Conservation (phyloP, 2,888 invertebrate genomes). For the Diarsia mendica region DNA sequence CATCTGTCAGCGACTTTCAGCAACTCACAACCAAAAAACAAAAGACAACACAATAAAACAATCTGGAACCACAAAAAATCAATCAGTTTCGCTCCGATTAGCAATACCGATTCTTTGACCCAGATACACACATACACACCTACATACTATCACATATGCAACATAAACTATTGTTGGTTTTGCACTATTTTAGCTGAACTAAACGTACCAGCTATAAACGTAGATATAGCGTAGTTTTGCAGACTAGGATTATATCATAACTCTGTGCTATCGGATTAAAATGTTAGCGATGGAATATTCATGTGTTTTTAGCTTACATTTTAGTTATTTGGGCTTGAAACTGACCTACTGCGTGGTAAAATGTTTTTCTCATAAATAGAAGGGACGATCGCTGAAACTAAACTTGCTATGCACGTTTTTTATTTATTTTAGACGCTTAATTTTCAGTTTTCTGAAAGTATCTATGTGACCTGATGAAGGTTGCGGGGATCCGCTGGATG, state of each 20-base stretch:
- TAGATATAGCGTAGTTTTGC: constrained; percentile 35
- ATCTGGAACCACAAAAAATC: constrained; percentile 6
- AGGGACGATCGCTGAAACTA: background rate
- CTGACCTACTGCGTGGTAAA: background rate
- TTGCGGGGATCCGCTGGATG: no score
- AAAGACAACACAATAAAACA: background rate
- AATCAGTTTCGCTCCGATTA: constrained; percentile 7
- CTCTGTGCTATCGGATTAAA: constrained; percentile 55
- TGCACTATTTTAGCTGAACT: constrained; percentile 43
- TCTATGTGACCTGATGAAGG: no score
- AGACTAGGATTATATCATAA: constrained; percentile 55
- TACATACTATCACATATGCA: background rate
- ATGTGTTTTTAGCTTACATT: constrained; percentile 33
- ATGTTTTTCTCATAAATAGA: background rate
- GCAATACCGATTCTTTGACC: constrained; percentile 43
- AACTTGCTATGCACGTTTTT: background rate
- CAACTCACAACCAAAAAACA: background rate
- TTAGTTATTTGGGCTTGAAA: constrained; percentile 20
- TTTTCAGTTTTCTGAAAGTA: background rate
- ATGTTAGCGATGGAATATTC: constrained; percentile 58
- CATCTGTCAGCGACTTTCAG: background rate
- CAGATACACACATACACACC: constrained; percentile 15
- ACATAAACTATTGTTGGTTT: constrained; percentile 30
- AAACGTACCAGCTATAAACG: constrained; percentile 33
- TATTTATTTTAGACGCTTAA: background rate